Conservation (phyloP, 1,140 invertebrate genomes). For the Aphelenchoides fujianensis region DNA sequence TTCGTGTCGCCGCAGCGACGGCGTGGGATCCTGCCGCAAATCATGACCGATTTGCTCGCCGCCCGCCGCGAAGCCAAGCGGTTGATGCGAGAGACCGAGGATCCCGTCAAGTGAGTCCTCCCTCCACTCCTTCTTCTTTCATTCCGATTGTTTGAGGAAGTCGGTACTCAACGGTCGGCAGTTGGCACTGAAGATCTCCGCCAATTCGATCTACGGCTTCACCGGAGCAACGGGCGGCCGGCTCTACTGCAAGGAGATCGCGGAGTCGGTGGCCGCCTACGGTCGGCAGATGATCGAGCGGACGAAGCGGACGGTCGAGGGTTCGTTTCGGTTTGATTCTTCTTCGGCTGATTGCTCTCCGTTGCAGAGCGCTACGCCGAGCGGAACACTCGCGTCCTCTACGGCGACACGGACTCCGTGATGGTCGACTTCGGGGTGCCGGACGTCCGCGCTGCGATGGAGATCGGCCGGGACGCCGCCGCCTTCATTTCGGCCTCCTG, state of each 20-base stretch:
- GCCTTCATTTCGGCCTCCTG: constrained; percentile 86
- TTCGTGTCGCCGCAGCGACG: constrained; percentile 66
- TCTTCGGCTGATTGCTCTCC: too few relatives aligned
- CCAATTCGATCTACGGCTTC: constrained; percentile 99
- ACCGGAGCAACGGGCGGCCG: constrained; percentile 99
- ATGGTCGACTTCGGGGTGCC: constrained; percentile 98
- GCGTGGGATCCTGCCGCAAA: constrained; percentile 90
- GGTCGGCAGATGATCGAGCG: constrained; percentile 96
- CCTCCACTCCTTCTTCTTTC: not conserved
- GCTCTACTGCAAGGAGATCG: constrained; percentile 95
- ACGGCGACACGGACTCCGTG: constrained; percentile 98
- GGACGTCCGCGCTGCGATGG: constrained; percentile 87
- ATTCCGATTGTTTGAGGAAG: constrained; percentile 37
- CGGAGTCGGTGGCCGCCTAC: constrained; percentile 96
- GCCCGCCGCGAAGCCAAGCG: constrained; percentile 76
- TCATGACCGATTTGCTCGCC: constrained; percentile 83
- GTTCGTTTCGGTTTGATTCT: too few relatives aligned
- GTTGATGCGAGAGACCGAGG: constrained; percentile 55
- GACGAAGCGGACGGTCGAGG: constrained; percentile 90
- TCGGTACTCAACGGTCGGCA: constrained; percentile 70
- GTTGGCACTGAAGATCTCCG: constrained; percentile 94
- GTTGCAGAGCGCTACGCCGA: constrained; percentile 47
- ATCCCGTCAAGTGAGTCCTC: constrained; percentile 52
- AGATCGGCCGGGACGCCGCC: constrained; percentile 88
- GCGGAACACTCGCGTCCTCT: constrained; percentile 71